Conservation (phyloP, 2,797 vertebrate species). For the Sebastolobus altivelis region DNA sequence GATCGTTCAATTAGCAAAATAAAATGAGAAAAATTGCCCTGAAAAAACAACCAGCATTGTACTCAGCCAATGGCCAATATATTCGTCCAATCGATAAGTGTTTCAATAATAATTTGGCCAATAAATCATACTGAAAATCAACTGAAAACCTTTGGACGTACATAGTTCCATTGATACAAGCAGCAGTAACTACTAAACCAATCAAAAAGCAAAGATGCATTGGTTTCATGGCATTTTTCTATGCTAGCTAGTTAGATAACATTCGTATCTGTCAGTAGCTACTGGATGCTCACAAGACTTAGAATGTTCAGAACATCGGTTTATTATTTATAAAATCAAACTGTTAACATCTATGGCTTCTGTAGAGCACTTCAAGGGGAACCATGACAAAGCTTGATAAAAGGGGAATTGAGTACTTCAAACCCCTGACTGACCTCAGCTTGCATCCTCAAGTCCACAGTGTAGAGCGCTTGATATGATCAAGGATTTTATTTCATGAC, state of each 20-base stretch:
- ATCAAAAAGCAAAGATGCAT: not conserved
- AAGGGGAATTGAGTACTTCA: constrained; percentile 7
- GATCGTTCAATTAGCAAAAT: too few relatives aligned
- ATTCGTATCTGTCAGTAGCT: not conserved
- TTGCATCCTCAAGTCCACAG: not conserved
- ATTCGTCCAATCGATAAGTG: too few relatives aligned
- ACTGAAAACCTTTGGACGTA: not conserved
- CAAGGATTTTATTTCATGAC: constrained; percentile 26
- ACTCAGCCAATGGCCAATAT: too few relatives aligned
- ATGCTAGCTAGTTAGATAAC: not conserved
- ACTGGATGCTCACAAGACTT: not conserved
- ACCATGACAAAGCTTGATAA: not conserved
- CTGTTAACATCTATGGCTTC: not conserved
- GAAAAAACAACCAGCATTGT: too few relatives aligned
- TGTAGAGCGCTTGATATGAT: constrained; percentile 17
- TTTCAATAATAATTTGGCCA: too few relatives aligned
- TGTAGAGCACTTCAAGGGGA: not conserved
- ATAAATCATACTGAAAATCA: too few relatives aligned
- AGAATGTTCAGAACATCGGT: not conserved
- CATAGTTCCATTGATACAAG: not conserved
- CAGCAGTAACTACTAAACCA: not conserved
- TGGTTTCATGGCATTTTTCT: not conserved
- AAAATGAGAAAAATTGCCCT: too few relatives aligned
- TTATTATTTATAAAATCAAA: constrained; percentile 11
- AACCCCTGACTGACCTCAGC: constrained; percentile 28